Conservation (phyloP, 2,888 invertebrate species). For the Drosophila quinaria region DNA sequence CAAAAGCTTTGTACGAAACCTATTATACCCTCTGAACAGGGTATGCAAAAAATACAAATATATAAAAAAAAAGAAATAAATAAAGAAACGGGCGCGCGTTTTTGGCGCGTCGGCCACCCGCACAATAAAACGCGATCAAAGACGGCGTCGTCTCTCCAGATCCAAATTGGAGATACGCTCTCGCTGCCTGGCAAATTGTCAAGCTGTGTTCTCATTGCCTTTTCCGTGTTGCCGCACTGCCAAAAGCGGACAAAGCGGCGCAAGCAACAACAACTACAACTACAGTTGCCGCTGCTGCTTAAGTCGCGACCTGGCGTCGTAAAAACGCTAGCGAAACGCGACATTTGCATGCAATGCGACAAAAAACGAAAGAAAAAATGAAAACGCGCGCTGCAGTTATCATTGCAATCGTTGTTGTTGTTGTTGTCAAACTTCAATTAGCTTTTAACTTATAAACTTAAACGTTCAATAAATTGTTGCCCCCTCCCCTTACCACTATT, state of each 20-base stretch:
- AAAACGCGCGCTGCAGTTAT: slow-evolving; percentile 13
- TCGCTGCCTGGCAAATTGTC: slow-evolving; percentile 55
- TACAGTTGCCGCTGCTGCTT: slow-evolving; percentile 1
- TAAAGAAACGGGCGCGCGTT: slow-evolving; percentile 19
- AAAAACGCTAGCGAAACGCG: slow-evolving; percentile 46
- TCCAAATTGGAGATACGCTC: slow-evolving; percentile 57
- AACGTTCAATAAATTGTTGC: slow-evolving; percentile 70
- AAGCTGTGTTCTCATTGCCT: slow-evolving; percentile 62
- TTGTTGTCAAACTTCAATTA: slow-evolving; percentile 73
- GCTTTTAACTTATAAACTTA: slow-evolving; percentile 74
- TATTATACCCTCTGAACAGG: background rate
- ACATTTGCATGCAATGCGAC: slow-evolving; percentile 55
- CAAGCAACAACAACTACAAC: background rate
- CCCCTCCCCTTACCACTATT: background rate
- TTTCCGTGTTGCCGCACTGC: slow-evolving; percentile 54
- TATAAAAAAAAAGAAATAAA: background rate
- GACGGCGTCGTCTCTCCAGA: slow-evolving; percentile 62
- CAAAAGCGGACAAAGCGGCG: slow-evolving; percentile 48
- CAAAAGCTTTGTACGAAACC: background rate
- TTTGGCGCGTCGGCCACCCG: slow-evolving; percentile 64
- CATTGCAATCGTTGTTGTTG: slow-evolving; percentile 35
- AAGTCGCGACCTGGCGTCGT: slow-evolving; percentile 43
- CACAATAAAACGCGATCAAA: slow-evolving; percentile 72
- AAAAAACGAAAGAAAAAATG: slow-evolving; percentile 13
- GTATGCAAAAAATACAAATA: background rate